Percentiles rank a stretch among this genome's conserved stretches.
These are phyloP conservation scores for Petrophora chlorosata DNA, from an alignment of 2,888 invertebrate species.

Conservation along the genomic window DNA sequence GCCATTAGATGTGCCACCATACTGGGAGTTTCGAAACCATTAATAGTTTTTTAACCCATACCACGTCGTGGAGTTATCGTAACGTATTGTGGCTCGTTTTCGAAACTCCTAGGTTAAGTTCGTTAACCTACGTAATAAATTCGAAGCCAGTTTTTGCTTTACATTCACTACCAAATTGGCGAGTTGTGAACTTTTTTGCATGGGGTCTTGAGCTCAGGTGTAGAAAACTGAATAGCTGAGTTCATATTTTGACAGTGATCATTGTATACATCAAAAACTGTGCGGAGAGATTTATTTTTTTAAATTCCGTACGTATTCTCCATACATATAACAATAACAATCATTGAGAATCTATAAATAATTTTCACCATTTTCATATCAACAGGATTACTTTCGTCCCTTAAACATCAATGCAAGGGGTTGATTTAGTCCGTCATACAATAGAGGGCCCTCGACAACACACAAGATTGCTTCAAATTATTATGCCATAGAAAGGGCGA, in stretches of 20 bases:
- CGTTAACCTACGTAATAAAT: slow-evolving; percentile 35
- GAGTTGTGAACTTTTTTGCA: slow-evolving; percentile 15
- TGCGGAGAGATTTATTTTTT: too few species aligned
- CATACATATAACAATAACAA: too few species aligned
- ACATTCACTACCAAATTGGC: slow-evolving; percentile 29
- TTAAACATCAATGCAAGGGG: slow-evolving; percentile 36
- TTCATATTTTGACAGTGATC: not conserved
- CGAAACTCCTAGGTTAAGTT: slow-evolving; percentile 34
- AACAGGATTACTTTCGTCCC: slow-evolving; percentile 6
- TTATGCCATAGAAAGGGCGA: slow-evolving; percentile 34
- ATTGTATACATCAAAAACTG: too few species aligned
- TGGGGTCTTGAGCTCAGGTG: not conserved
- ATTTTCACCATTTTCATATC: slow-evolving; percentile 4
- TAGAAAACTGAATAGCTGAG: not conserved
- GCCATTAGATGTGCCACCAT: slow-evolving; percentile 20
- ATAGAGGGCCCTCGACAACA: slow-evolving; percentile 35
- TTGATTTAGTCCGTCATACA: slow-evolving; percentile 40
- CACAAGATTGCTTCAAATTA: slow-evolving; percentile 33
- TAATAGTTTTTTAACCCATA: slow-evolving; percentile 35
- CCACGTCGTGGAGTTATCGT: slow-evolving; percentile 30
- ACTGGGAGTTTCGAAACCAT: slow-evolving; percentile 28
- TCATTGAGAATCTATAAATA: not conserved
- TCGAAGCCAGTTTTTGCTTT: slow-evolving; percentile 33
- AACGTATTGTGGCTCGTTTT: slow-evolving; percentile 26
- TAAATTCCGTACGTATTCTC: too few species aligned